Percentiles rank a stretch among this genome's conserved stretches.
These are phyloP conservation scores for Todus mexicanus DNA, from an alignment of 2,797 vertebrate species.

Conservation along the genomic window DNA sequence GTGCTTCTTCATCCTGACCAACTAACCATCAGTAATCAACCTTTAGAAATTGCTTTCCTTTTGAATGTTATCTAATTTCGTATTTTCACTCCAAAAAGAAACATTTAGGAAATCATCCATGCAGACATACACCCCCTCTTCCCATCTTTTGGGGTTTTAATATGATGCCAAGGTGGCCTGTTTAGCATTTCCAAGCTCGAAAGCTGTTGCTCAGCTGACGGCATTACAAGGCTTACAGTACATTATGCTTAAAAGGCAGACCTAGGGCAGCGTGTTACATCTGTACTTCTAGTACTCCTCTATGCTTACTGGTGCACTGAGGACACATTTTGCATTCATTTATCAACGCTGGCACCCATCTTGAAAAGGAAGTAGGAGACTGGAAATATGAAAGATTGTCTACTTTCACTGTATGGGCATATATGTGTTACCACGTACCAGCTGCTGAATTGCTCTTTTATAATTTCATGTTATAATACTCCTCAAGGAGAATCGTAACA, in stretches of 20 bases:
- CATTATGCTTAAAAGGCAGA: neutral
- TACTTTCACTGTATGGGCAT: neutral
- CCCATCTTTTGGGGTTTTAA: neutral
- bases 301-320: neutral
- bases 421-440: neutral
- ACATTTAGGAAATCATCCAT: neutral
- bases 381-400: neutral
- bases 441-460: neutral
- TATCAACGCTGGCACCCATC: neutral
- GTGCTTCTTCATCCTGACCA: neutral
- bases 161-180: neutral
- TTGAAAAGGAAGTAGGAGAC: neutral
- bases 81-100: neutral
- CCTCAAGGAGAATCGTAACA: neutral
- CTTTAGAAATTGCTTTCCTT: neutral
- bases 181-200: neutral
- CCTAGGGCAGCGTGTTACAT: accelerated
- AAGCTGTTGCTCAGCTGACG: neutral
- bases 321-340: neutral
- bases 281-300: neutral
- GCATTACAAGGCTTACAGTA: neutral
- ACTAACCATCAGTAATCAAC: neutral
- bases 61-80: neutral
- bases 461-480: neutral
- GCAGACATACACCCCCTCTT: neutral